Evolutionary conservation across 1,140 invertebrate species (phyloP), one percentile per base, ranked within the genome.

Genomic region (Aphaenogaster floridana): DNA sequence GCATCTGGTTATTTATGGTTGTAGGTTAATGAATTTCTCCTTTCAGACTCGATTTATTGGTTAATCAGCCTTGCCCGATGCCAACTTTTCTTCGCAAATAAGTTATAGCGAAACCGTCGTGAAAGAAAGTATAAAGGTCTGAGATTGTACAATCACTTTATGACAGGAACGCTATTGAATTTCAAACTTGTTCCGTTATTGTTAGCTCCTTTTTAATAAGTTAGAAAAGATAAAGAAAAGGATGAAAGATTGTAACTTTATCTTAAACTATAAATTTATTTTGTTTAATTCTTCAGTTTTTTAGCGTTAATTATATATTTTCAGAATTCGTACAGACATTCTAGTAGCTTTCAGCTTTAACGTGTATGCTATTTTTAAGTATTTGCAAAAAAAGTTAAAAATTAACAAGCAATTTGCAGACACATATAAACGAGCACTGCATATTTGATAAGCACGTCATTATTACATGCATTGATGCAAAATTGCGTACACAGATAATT

Each of bases 11-110:
- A 94, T 94, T 94, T 94, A 94, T 94, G 91, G 91, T 92, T 92
- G 88, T 81, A 88, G 89, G 93, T 94, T 94, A 94, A 94, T 94
- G 94, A 94, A 94, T 94, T 94, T 94, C 89, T 91, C 89, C 90
- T 91, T 92, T 92, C 88, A 89, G 78, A 54, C 86, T 92, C 91
- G 91, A 94, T 94, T 94, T 93, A 94, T 94, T 93, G 89, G 91
- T 86, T 93, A 92, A 94, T 93, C 89, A 90, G 77, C 76, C 57
- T 64, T 71, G 69, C 64, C 78, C 74, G 66, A 72, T 76, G 83
- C 69, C 80, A 88, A 86, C 90, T 87, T 88, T 81, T 52, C 61
- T 59, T 68, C 61, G 45, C 21, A 84, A 54, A 79, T 79, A 79
- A 88, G 83, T 86, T 86, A 68, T 48, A 59, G 15, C 42, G 39